Conservation (phyloP, 2,113 vertebrate genomes). For the Leptobrachium leishanense region DNA sequence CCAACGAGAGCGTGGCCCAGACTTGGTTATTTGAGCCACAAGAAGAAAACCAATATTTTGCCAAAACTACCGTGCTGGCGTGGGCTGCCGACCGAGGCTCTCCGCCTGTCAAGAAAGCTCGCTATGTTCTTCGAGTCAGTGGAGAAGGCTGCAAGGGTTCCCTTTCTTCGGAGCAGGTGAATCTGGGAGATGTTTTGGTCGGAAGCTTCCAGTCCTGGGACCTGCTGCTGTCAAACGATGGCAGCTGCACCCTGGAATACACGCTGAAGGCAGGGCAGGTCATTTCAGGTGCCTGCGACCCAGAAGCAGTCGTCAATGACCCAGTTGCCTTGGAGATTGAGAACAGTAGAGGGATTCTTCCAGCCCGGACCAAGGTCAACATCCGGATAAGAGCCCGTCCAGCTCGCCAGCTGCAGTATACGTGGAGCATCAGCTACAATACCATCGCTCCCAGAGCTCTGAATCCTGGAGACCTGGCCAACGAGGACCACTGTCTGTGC, state of each 20-base stretch:
- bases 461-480: constrained; percentile 36
- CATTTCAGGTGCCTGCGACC: constrained; percentile 52
- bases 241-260: constrained; percentile 77
- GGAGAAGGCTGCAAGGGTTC: constrained; percentile 69
- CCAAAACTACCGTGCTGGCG: constrained; percentile 70
- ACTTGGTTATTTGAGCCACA: constrained; percentile 83
- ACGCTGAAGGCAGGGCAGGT: constrained; percentile 73
- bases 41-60: constrained; percentile 70
- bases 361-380: constrained; percentile 68
- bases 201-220: constrained; percentile 66
- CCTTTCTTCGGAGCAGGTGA: constrained; percentile 66
- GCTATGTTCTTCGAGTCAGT: constrained; percentile 69
- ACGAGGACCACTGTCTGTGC: constrained; percentile 65
- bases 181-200: constrained; percentile 77
- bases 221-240: constrained; percentile 77
- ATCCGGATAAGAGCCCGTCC: constrained; percentile 67
- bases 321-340: constrained; percentile 75
- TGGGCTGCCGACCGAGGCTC: constrained; percentile 61
- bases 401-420: constrained; percentile 63
- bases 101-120: constrained; percentile 33
- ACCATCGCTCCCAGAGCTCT: constrained; percentile 49
- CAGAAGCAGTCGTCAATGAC: constrained; percentile 47
- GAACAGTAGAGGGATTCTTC: constrained; percentile 65
- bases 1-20: constrained; percentile 80
- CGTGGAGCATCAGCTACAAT: constrained; percentile 79